These are phyloP conservation scores for Pachyrhynchus sulphureomaculatus DNA, from an alignment of 1,140 invertebrate species.

Conservation along the genomic window DNA sequence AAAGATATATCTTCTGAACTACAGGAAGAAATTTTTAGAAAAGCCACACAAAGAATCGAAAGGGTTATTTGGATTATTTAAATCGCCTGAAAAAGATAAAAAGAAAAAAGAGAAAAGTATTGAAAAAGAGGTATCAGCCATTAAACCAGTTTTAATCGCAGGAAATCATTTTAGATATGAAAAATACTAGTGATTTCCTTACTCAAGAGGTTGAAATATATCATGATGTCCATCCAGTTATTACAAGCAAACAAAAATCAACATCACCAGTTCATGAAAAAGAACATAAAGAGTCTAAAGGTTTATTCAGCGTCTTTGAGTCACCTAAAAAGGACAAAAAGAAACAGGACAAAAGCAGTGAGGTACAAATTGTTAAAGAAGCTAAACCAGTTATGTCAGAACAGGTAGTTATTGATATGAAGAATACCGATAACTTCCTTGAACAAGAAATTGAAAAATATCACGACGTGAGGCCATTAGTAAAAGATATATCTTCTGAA, in stretches of 20 bases:
- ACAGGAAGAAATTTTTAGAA: not conserved
- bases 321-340: slow-evolving; percentile 11
- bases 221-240: slow-evolving; percentile 25
- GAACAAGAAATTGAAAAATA: slow-evolving; percentile 29
- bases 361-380: not conserved
- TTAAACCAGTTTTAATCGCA: slow-evolving; percentile 12
- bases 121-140: not conserved
- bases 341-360: slow-evolving; percentile 10
- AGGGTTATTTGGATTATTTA: slow-evolving; percentile 34
- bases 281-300: slow-evolving; percentile 10
- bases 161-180: slow-evolving; percentile 8
- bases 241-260: not conserved
- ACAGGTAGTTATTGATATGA: slow-evolving; percentile 12
- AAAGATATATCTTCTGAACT: not conserved
- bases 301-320: not conserved
- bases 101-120: slow-evolving; percentile 20
- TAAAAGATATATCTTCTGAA: not conserved
- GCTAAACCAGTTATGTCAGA: not conserved
- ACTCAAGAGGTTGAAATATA: slow-evolving; percentile 20
- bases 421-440: slow-evolving; percentile 22
- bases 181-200: slow-evolving; percentile 16
- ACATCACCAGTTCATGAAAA: not conserved
- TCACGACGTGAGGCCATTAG: slow-evolving; percentile 23
- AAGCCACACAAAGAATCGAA: slow-evolving; percentile 25
- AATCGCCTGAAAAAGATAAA: slow-evolving; percentile 19